Evolutionary conservation across 2,113 vertebrate species (phyloP).

Genomic region (Pseudorasbora parva): DNA sequence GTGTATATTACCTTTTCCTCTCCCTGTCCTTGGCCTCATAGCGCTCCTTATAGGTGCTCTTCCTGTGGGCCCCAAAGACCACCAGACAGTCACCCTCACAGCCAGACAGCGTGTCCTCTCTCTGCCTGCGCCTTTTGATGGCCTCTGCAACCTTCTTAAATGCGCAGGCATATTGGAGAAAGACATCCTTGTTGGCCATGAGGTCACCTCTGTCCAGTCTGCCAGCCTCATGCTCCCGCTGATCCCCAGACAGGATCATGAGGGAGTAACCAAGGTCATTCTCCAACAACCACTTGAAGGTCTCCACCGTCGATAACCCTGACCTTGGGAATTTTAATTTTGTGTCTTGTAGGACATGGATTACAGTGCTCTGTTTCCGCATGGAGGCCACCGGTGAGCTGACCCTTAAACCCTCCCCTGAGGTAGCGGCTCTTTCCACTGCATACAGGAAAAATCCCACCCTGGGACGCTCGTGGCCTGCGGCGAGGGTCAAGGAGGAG

Average conservation of each 20-base stretch:
- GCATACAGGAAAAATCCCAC: not conserved
- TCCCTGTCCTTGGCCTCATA: no score
- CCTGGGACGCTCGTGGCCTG: not conserved
- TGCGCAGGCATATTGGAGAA: not conserved
- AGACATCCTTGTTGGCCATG: not conserved
- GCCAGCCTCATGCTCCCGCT: not conserved
- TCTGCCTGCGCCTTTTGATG: not conserved
- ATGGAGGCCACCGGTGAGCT: not conserved
- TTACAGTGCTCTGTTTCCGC: not conserved
- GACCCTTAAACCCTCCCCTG: not conserved
- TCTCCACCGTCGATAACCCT: no score
- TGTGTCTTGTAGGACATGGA: not conserved
- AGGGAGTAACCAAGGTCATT: no score
- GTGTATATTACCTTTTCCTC: no score
- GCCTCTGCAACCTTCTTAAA: not conserved
- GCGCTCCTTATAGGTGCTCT: no score
- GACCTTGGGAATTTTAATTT: no score
- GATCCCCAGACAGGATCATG: no score
- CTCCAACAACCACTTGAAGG: no score
- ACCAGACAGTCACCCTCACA: slow-evolving; percentile 10
- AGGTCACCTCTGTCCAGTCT: not conserved
- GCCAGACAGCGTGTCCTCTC: not conserved
- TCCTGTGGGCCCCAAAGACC: not conserved
- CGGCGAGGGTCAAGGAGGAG: not conserved
- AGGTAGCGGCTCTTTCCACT: not conserved